Evolutionary conservation across 64 coral and sea anemone species (phyloP).

Genomic region (Hydrozoanthus tunicans): DNA sequence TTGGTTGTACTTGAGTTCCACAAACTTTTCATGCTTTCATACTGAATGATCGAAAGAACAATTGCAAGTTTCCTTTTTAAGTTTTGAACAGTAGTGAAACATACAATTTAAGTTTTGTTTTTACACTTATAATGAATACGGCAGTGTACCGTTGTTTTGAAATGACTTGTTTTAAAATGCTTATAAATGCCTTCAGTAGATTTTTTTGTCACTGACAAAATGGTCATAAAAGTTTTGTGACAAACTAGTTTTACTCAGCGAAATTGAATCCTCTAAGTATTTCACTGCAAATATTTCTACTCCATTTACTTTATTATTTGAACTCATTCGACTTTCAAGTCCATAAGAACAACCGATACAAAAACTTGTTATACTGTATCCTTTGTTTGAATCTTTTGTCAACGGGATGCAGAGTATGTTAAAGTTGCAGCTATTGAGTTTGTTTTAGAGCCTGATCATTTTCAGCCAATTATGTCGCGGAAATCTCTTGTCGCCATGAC

Average conservation of each 20-base stretch:
- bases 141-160: too few species aligned
- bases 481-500: too few species aligned
- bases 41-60: too few species aligned
- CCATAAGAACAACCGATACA: background rate
- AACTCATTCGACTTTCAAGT: background rate
- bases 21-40: too few species aligned
- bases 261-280: background rate
- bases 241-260: background rate
- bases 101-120: too few species aligned
- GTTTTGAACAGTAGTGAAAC: too few species aligned
- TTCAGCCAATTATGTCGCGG: too few species aligned
- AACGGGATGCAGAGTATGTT: background rate
- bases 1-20: too few species aligned
- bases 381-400: slow-evolving; percentile 7
- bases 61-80: too few species aligned
- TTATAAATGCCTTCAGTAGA: too few species aligned
- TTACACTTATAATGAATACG: too few species aligned
- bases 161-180: too few species aligned
- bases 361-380: slow-evolving; percentile 9
- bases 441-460: background rate
- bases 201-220: background rate
- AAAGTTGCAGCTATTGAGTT: background rate
- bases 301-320: slow-evolving; percentile 14
- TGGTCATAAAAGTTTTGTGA: slow-evolving; percentile 4
- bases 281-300: background rate